These are phyloP conservation scores for Zootermopsis nevadensis DNA, from an alignment of 2,888 invertebrate genomes.

Conservation along the genomic window DNA sequence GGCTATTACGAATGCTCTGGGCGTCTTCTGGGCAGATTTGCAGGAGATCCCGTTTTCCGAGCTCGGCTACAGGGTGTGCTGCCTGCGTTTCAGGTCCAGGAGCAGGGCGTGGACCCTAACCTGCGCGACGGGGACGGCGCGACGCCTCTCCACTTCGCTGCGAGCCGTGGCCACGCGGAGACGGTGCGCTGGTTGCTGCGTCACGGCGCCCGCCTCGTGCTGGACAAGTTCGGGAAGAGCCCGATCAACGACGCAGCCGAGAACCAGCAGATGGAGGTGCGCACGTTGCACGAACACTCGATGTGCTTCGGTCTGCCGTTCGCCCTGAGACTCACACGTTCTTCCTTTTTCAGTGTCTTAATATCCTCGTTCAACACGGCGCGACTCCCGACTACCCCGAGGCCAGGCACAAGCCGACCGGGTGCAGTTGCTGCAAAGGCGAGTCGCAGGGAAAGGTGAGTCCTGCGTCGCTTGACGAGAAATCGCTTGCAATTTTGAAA, in stretches of 20 bases:
- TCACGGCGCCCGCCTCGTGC: conserved; percentile 82
- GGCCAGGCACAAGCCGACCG: conserved; percentile 60
- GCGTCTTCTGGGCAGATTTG: too few relatives aligned
- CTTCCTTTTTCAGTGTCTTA: conserved; percentile 74
- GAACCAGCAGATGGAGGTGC: conserved; percentile 88
- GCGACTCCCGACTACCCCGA: conserved; percentile 72
- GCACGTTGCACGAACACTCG: conserved; percentile 40
- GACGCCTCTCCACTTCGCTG: conserved; percentile 89
- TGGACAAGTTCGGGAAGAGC: conserved; percentile 89
- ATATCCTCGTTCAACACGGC: conserved; percentile 83
- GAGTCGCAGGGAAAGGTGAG: conserved; percentile 61
- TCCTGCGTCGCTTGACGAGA: conserved; percentile 36
- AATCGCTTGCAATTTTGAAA: too few relatives aligned
- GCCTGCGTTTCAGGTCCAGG: conserved; percentile 73
- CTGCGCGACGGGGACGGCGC: conserved; percentile 89
- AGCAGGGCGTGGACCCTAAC: conserved; percentile 86
- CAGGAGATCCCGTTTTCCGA: background rate
- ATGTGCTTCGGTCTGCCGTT: background rate
- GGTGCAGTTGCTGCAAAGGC: conserved; percentile 64
- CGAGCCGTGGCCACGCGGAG: conserved; percentile 83
- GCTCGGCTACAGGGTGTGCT: too few relatives aligned
- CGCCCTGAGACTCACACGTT: too few relatives aligned
- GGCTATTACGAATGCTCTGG: too few relatives aligned
- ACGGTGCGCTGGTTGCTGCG: conserved; percentile 85
- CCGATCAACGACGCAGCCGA: conserved; percentile 93